phyloP scores from a whole-genome alignment of 2,797 vertebrate genomes.

The Cynopterus sphinx region DNA sequence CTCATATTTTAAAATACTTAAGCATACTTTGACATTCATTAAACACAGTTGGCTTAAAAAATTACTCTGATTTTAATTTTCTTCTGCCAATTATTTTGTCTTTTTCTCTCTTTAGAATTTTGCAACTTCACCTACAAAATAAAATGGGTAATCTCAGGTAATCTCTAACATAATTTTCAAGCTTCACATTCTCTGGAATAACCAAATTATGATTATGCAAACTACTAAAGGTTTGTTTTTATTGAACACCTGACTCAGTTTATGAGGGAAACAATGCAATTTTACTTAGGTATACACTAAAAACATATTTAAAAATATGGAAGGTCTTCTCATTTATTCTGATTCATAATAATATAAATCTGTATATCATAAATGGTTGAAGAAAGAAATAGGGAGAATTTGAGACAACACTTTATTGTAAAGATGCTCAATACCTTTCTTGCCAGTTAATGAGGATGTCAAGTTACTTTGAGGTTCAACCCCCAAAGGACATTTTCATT shows the following conservation, averaged over 20 bases:
- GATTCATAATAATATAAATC: not conserved
- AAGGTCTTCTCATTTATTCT: not conserved
- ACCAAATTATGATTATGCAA: not conserved
- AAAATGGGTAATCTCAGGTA: not conserved
- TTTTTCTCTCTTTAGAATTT: not conserved
- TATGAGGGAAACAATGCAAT: not conserved
- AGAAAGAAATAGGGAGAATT: slow-evolving; percentile 40
- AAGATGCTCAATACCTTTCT: slow-evolving; percentile 54
- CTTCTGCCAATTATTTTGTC: not conserved
- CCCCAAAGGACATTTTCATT: slow-evolving; percentile 61
- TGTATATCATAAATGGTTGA: not conserved
- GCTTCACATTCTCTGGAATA: not conserved
- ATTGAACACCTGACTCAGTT: not conserved
- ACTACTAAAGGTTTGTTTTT: not conserved
- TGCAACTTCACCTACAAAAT: not conserved
- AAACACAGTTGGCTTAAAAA: not conserved
- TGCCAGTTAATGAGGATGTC: slow-evolving; percentile 77
- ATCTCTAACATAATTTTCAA: not conserved
- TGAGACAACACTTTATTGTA: not conserved
- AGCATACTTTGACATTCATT: not conserved
- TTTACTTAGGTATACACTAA: not conserved
- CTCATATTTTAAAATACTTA: not conserved
- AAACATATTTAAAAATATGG: not conserved
- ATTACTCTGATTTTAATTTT: not conserved
- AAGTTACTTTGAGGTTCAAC: slow-evolving; percentile 65